These are phyloP conservation scores for Patella depressa DNA, from an alignment of 2,888 invertebrate genomes.

Conservation along the genomic window DNA sequence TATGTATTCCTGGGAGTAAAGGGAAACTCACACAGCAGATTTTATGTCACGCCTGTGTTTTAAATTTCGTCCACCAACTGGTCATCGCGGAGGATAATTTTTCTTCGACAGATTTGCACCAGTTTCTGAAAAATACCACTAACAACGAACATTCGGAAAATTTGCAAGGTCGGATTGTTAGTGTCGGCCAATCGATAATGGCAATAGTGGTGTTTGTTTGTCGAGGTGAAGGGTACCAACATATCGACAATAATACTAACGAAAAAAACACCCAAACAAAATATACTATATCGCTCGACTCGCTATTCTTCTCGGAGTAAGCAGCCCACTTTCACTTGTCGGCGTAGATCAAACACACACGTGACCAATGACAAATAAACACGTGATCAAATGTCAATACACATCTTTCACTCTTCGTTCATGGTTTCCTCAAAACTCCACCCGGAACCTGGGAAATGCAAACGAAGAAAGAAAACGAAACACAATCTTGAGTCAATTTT, in stretches of 20 bases:
- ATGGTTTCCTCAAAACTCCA: background rate
- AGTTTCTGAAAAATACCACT: background rate
- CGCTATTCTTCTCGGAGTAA: constrained; percentile 8
- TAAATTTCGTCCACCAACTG: no score
- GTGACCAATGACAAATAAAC: constrained; percentile 1
- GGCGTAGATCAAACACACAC: constrained; percentile 2
- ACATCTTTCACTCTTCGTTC: constrained; percentile 9
- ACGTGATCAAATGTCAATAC: constrained; percentile 11
- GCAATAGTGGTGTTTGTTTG: background rate
- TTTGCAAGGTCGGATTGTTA: background rate
- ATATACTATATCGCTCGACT: background rate
- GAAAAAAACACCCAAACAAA: constrained; percentile 4
- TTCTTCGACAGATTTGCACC: no score
- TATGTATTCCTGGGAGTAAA: no score
- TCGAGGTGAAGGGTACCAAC: constrained; percentile 4
- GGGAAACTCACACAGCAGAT: no score
- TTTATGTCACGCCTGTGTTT: no score
- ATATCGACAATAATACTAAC: constrained; percentile 3
- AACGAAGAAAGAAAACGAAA: background rate
- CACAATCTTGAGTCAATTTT: constrained; percentile 7
- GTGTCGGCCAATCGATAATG: background rate
- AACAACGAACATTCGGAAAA: background rate
- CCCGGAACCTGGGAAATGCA: constrained; percentile 7
- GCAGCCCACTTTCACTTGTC: background rate
- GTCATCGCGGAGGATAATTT: no score